Evolutionary conservation across 2,888 invertebrate species (phyloP).

Genomic region (Macrophya alboannulata): DNA sequence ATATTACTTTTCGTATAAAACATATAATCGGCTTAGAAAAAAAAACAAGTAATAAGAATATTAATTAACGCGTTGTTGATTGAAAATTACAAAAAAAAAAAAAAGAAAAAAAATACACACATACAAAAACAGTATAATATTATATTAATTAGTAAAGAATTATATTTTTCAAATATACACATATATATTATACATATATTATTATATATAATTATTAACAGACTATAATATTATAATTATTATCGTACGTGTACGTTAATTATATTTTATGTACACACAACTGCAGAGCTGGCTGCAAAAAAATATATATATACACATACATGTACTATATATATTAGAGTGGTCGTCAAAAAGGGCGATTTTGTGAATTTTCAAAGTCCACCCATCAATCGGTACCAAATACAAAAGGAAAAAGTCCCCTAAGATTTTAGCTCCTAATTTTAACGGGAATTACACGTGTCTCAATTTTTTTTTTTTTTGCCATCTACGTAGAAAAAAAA

Average conservation of each 20-base stretch:
- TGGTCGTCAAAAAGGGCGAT: too few species aligned
- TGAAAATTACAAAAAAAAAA: not conserved
- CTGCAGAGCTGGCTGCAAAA: not conserved
- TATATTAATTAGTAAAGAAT: constrained; percentile 7
- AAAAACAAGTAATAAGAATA: not conserved
- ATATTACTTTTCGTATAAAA: not conserved
- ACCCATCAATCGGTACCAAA: too few species aligned
- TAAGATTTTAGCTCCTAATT: too few species aligned
- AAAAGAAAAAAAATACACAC: not conserved
- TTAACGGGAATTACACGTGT: too few species aligned
- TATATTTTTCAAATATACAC: constrained; percentile 1
- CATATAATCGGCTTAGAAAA: not conserved
- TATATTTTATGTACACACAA: not conserved
- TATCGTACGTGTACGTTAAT: not conserved
- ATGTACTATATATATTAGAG: too few species aligned
- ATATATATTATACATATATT: not conserved
- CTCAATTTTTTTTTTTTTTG: too few species aligned
- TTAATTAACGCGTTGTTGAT: constrained; percentile 1
- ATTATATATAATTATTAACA: not conserved
- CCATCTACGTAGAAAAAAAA: too few species aligned
- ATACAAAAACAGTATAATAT: not conserved
- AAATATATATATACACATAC: not conserved
- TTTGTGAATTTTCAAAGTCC: too few species aligned
- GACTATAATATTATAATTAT: not conserved
- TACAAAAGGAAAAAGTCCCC: too few species aligned